Conservation (phyloP, 2,888 invertebrate genomes). For the Morpho achilles region DNA sequence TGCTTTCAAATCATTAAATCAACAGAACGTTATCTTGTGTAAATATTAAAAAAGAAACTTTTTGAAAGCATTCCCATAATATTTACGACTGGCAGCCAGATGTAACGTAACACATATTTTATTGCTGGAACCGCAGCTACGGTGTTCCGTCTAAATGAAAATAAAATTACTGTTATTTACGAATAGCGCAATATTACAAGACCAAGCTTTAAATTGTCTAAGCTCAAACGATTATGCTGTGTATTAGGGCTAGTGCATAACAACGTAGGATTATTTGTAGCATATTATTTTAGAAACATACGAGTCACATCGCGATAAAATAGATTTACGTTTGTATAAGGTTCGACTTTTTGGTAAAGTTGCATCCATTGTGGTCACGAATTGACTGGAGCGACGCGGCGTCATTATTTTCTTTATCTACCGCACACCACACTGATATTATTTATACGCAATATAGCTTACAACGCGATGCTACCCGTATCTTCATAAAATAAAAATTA, state of each 20-base stretch:
- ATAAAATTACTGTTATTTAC: slow-evolving; percentile 51
- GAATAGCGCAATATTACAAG: slow-evolving; percentile 32
- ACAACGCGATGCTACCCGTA: too few species aligned
- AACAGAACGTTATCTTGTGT: slow-evolving; percentile 20
- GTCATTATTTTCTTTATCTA: neutral
- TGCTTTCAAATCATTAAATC: slow-evolving; percentile 27
- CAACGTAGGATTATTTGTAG: neutral
- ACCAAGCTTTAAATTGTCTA: slow-evolving; percentile 36
- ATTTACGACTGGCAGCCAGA: slow-evolving; percentile 29
- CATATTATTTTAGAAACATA: too few species aligned
- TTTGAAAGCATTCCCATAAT: slow-evolving; percentile 25
- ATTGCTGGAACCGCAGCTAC: slow-evolving; percentile 36
- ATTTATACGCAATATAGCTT: too few species aligned
- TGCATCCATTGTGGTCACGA: too few species aligned
- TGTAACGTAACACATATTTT: slow-evolving; percentile 35
- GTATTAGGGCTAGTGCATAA: slow-evolving; percentile 29
- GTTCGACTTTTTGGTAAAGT: too few species aligned
- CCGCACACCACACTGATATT: too few species aligned
- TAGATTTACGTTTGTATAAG: neutral
- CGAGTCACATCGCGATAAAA: too few species aligned
- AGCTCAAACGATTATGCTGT: slow-evolving; percentile 34
- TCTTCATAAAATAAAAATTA: too few species aligned
- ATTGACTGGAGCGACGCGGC: neutral
- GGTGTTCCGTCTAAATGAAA: slow-evolving; percentile 43
- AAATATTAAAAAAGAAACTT: slow-evolving; percentile 22